Evolutionary conservation across 2,888 invertebrate species (phyloP).

Genomic region (Ypsolopha scabrella): DNA sequence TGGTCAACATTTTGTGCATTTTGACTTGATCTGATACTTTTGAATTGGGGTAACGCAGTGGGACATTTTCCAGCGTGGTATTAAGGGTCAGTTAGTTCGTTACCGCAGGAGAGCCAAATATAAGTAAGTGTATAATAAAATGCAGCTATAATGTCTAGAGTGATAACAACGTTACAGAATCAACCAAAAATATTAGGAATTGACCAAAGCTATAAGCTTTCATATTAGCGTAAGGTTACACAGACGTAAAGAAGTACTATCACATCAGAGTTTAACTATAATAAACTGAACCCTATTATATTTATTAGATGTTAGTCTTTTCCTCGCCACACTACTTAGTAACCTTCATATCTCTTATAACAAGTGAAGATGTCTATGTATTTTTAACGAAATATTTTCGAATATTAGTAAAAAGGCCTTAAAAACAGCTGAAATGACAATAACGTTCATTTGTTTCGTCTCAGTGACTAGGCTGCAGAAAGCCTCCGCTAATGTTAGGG

Average conservation of each 20-base stretch:
- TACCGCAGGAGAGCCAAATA: slow-evolving; percentile 4
- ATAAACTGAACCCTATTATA: too few relatives aligned
- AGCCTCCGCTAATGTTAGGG: neutral
- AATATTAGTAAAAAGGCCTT: slow-evolving; percentile 2
- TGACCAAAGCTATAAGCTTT: slow-evolving; percentile 67
- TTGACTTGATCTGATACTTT: neutral
- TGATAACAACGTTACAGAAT: slow-evolving; percentile 13
- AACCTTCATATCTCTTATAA: neutral
- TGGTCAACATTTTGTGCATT: too few relatives aligned
- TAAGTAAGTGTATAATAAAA: neutral
- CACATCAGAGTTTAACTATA: too few relatives aligned
- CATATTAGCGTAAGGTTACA: slow-evolving; percentile 13
- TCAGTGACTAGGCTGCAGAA: neutral
- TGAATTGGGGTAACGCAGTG: neutral
- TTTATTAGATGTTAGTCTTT: neutral
- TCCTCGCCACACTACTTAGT: neutral
- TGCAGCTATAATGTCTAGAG: neutral
- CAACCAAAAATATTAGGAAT: slow-evolving; percentile 47
- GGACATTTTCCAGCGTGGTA: too few relatives aligned
- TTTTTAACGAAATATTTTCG: neutral
- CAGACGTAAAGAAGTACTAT: neutral
- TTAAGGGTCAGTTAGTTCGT: neutral
- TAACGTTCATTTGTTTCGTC: neutral
- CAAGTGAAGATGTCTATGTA: neutral
- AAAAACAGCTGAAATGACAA: slow-evolving; percentile 9